These are phyloP conservation scores for Gastrophryne carolinensis DNA, from an alignment of 2,797 vertebrate species.

Conservation along the genomic window DNA sequence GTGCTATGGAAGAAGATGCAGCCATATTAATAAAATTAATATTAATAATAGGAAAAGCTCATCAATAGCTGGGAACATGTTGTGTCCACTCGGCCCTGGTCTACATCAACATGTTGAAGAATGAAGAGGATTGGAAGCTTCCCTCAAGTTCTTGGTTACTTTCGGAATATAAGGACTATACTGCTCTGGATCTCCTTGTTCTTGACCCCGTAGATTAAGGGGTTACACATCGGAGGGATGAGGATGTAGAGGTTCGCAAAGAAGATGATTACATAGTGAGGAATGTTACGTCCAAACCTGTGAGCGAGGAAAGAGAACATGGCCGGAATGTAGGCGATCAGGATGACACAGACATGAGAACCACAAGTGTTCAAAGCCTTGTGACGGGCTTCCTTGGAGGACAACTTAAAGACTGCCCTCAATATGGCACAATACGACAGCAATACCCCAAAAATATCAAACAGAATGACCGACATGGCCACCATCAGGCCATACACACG, in stretches of 20 bases:
- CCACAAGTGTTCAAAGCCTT: conserved; percentile 61
- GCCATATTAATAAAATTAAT: too few relatives aligned
- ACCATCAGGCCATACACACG: conserved; percentile 66
- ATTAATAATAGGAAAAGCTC: too few relatives aligned
- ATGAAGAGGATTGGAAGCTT: too few relatives aligned
- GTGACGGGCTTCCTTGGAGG: conserved; percentile 48
- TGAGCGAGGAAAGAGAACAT: conserved; percentile 57
- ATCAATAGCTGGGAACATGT: too few relatives aligned
- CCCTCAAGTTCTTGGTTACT: too few relatives aligned
- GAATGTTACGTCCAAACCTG: conserved; percentile 43
- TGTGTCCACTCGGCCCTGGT: too few relatives aligned
- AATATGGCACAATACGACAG: conserved; percentile 68
- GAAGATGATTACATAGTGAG: conserved; percentile 24
- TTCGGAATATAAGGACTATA: too few relatives aligned
- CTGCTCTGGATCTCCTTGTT: conserved; percentile 57
- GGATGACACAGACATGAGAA: conserved; percentile 51
- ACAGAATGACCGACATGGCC: conserved; percentile 42
- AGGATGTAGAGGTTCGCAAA: conserved; percentile 56
- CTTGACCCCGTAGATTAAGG: conserved; percentile 59
- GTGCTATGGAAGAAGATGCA: too few relatives aligned
- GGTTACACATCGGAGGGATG: conserved; percentile 57
- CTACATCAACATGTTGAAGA: too few relatives aligned
- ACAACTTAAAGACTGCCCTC: conserved; percentile 60
- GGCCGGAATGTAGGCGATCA: conserved; percentile 52
- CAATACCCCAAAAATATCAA: conserved; percentile 57